phyloP scores from a whole-genome alignment of 2,797 vertebrate genomes.

The Sebastes variabilis region DNA sequence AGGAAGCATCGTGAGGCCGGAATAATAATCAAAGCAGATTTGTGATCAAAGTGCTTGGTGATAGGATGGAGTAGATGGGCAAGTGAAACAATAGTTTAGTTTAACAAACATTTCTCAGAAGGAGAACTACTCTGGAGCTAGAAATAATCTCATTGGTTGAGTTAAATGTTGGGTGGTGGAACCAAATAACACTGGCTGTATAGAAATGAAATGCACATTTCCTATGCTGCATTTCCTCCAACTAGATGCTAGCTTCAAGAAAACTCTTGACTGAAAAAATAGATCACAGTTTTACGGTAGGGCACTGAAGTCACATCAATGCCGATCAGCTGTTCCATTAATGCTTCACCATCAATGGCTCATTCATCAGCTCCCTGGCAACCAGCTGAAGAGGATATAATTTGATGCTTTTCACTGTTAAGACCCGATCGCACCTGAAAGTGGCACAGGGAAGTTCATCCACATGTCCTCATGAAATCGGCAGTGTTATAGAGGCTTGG shows the following conservation, averaged over 20 bases:
- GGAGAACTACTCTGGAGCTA: constrained; percentile 1
- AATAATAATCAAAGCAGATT: constrained; percentile 49
- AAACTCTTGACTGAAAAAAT: background rate
- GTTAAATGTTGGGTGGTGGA: constrained; percentile 16
- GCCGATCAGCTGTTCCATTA: background rate
- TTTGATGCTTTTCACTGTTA: background rate
- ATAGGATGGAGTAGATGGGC: constrained; percentile 63
- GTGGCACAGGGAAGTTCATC: background rate
- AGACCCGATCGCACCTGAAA: background rate
- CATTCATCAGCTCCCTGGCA: background rate
- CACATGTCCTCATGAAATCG: background rate
- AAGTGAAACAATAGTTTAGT: constrained; percentile 1
- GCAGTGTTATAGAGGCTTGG: background rate
- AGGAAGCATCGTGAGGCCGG: constrained; percentile 47
- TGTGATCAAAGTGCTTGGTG: constrained; percentile 69
- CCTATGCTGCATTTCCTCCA: background rate
- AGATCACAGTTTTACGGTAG: background rate
- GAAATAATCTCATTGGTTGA: constrained; percentile 50
- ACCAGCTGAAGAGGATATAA: background rate
- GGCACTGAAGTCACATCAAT: background rate
- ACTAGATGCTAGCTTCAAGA: background rate
- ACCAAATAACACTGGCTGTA: background rate
- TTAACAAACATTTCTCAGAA: constrained; percentile 25
- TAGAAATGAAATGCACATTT: background rate
- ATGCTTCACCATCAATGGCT: background rate